These are phyloP conservation scores for Plecturocebus donacophilus DNA, from an alignment of 2,113 vertebrate species.

Conservation along the genomic window DNA sequence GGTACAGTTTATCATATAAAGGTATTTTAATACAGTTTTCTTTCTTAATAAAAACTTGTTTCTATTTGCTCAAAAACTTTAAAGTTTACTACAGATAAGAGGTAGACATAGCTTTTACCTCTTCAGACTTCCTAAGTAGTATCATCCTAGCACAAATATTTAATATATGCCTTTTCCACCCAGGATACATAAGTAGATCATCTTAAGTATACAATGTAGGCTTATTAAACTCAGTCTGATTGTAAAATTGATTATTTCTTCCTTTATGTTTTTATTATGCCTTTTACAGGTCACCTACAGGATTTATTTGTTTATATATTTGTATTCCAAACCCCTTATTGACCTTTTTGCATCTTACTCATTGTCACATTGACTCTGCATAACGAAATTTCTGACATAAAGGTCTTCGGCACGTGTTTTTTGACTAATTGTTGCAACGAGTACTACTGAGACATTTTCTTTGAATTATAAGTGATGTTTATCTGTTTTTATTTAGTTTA, in stretches of 20 bases:
- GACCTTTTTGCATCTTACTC: too few species aligned
- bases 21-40: conserved; percentile 19
- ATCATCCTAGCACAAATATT: neutral
- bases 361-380: too few species aligned
- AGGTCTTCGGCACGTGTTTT: too few species aligned
- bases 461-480: too few species aligned
- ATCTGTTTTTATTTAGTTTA: too few species aligned
- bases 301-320: neutral
- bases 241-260: conserved; percentile 9
- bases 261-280: neutral
- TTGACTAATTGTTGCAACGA: too few species aligned
- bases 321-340: conserved; percentile 44
- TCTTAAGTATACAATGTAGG: conserved; percentile 17
- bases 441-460: too few species aligned
- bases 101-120: conserved; percentile 10
- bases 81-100: conserved; percentile 20
- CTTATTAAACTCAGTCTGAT: conserved; percentile 3
- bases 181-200: neutral
- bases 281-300: neutral
- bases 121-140: neutral
- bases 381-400: too few species aligned
- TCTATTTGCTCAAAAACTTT: conserved; percentile 28
- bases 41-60: conserved; percentile 42
- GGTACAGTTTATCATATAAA: too few species aligned
- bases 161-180: neutral